Base-by-base conservation (phyloP, 2,888 invertebrate genomes). In the Eulithis testata region DNA sequence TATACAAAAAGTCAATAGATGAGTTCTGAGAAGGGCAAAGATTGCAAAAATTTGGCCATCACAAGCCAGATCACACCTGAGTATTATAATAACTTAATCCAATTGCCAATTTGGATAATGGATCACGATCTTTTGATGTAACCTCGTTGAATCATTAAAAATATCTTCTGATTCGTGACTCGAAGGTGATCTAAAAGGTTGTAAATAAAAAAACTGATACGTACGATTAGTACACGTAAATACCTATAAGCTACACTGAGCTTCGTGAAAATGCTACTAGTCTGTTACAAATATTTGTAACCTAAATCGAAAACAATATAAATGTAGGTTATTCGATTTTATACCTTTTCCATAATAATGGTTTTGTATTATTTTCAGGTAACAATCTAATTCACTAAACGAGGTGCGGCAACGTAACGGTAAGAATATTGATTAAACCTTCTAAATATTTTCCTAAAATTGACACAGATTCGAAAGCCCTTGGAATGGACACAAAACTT, bases 401-500 rank as follows among this genome's bases (percentile, higher is more conserved):
- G n/a, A 44, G 51, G 51, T 27, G 43, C 40, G 27, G 50, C 52
- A 58, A 53, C n/a, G 47, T 50, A 58, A 53, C n/a, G 60, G 60
- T 56, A 54, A 66, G 65, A 64, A 65, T 60, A 67, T 63, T 55
- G 59, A 65, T 60, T 59, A 61, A 63, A 57, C 54, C 43, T 60
- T 59, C 59, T 58, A 55, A 65, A 70, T 64, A 69, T 71, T 67
- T 71, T 58, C 63, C 63, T 52, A 69, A 60, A 65, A 55, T 61
- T 70, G 68, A 64, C 71, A 67, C 69, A 68, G 70, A 70, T 69
- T 71, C 60, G 59, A 66, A 74, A 51, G 21, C 58, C 63, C 68
- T 65, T 59, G 69, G 54, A 70, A 69, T 71, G 69, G 21, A 69
- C 61, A 68, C 65, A 68, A 70, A 68, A 71, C 60, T 71, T 73